Percentiles rank a stretch among this genome's conserved stretches.
Conservation (phyloP, 1,140 invertebrate species). For the Drosophila setifemur region DNA sequence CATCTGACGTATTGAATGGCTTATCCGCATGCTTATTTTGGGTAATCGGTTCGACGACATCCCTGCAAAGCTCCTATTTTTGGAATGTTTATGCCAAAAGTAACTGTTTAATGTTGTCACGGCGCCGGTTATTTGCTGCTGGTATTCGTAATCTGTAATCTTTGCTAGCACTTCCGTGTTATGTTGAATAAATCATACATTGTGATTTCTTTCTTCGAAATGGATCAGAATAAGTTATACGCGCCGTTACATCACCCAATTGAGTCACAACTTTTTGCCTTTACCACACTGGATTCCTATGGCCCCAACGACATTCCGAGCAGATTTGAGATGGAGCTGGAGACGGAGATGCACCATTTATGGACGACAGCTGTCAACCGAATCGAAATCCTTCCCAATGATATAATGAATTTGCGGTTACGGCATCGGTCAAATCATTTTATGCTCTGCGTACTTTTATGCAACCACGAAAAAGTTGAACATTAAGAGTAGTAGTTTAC, state of each 20-base stretch:
- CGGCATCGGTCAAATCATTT: neutral
- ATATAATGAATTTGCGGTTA: slow-evolving; percentile 7
- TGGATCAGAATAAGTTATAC: too few relatives aligned
- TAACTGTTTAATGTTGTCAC: neutral
- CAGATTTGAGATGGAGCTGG: neutral
- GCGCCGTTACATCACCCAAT: neutral
- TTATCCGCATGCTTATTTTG: neutral
- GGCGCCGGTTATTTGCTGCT: neutral
- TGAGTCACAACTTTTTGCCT: neutral
- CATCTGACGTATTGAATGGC: too few relatives aligned
- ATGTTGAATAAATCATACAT: too few relatives aligned
- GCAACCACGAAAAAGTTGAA: neutral
- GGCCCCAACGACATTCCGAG: slow-evolving; percentile 22
- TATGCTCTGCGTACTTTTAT: neutral
- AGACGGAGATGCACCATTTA: slow-evolving; percentile 30
- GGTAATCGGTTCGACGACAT: neutral
- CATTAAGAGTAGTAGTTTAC: neutral
- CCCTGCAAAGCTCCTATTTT: slow-evolving; percentile 4
- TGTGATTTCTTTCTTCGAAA: too few relatives aligned
- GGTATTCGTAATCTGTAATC: too few relatives aligned
- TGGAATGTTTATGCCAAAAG: slow-evolving; percentile 17
- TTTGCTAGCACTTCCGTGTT: too few relatives aligned
- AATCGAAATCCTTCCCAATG: slow-evolving; percentile 1
- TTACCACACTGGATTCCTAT: neutral
- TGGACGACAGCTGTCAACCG: slow-evolving; percentile 32